Evolutionary conservation across 2,797 vertebrate genomes (phyloP), one percentile per base, ranked within the genome.

Genomic region (Poeciliopsis gracilis): DNA sequence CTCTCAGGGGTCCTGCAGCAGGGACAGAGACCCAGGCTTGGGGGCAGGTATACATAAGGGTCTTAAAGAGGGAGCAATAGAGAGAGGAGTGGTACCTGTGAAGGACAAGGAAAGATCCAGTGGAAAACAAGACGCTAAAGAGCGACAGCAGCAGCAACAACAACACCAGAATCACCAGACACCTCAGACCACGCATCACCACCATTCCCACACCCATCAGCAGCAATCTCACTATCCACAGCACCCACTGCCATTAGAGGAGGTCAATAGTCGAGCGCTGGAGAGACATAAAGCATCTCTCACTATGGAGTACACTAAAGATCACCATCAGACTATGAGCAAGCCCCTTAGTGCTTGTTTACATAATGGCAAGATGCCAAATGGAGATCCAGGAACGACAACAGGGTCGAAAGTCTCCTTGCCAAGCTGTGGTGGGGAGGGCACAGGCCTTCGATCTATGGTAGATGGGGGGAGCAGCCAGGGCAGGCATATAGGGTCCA

Each of bases 321-420:
- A 97, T 36, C 95, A 96, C 76, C 46, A 93, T 1, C 92, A 92
- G 36, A 91, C 82, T 41, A 94, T 97, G 86, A 95, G 94, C 10
- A 97, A 97, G 84, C 95, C 97, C 77, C 95, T 98, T 83, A 95
- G 97, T 84, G 97, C 97, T 84, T 99, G 98, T 89, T 93, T 98
- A 84, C 96, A 97, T 90, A 97, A 96, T 76, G 94, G 97, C 88
- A 99, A 98, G 93, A 96, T 97, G 87, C 95, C 97, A 90, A 97
- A 97, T 0, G 96, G 96, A 0, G 97, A 98, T 25, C 66, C 91
- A 30, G 93, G 94, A 88, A 83, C 84, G 82, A 91, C 86, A 46
- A 76, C 88, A 47, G 90, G 88, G 67, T 59, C 92, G 30, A 97
- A 97, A 79, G 89, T 95, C 0, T 83, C 96, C 0, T 95, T 97